A percentile compares a stretch with the other conserved stretches of the same genome.
These are phyloP conservation scores for Menidia menidia DNA, from an alignment of 2,797 vertebrate genomes.

Conservation along the genomic window DNA sequence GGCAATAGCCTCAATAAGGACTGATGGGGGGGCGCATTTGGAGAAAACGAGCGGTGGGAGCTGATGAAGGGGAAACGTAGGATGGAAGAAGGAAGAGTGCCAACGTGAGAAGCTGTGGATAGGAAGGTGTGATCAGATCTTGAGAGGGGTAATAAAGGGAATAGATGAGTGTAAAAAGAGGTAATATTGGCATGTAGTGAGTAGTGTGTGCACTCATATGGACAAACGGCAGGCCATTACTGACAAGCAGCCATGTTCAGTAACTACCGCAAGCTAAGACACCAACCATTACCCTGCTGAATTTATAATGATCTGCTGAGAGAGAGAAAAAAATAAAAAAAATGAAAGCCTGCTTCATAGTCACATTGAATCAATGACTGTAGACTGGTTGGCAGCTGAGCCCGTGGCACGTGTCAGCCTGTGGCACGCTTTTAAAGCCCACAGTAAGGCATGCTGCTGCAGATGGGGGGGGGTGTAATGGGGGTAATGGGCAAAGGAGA, in stretches of 20 bases:
- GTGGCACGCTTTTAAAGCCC: constrained; percentile 43
- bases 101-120: constrained; percentile 12
- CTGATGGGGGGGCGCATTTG: constrained; percentile 54
- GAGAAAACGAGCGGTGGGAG: constrained; percentile 16
- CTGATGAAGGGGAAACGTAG: background rate
- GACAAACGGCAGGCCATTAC: constrained; percentile 51
- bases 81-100: constrained; percentile 9
- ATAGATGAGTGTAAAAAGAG: constrained; percentile 22
- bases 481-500: constrained; percentile 14
- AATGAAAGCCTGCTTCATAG: constrained; percentile 42
- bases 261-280: constrained; percentile 44
- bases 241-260: constrained; percentile 51
- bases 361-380: constrained; percentile 57
- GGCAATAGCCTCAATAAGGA: constrained; percentile 63
- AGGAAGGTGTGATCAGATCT: constrained; percentile 26
- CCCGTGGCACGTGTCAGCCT: constrained; percentile 45
- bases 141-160: constrained; percentile 14
- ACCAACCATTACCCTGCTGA: constrained; percentile 55
- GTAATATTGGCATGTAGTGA: constrained; percentile 33
- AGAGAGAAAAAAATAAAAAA: constrained; percentile 29
- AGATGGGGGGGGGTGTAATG: constrained; percentile 7
- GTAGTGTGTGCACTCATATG: constrained; percentile 32
- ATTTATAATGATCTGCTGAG: constrained; percentile 54
- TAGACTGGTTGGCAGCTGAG: constrained; percentile 59
- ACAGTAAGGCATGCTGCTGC: constrained; percentile 10